Evolutionary conservation across 1,140 invertebrate species (phyloP), one percentile per base, ranked within the genome.

Genomic region (Neodiprion lecontei): DNA sequence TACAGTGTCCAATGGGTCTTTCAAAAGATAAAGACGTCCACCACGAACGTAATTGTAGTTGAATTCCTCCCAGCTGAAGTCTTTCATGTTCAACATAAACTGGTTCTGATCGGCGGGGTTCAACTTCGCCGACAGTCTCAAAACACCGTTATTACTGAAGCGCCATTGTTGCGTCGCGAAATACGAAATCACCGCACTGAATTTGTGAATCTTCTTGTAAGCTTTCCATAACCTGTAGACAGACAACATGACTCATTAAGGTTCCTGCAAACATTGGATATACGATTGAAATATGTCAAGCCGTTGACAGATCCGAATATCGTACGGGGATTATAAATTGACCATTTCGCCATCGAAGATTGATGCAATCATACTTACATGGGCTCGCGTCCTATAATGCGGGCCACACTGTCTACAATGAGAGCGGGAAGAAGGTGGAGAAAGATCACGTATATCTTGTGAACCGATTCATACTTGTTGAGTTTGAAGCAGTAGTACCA

Each of bases 121-220:
- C 69, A 92, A 79, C 66, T 83, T 84, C 3, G 87, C 69, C 84
- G 87, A 89, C 7, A 93, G 83, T 53, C 82, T 84, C 9, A 89
- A 65, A 12, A 91, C 85, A 75, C 91, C 90, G 7, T 90, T 84
- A 78, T 90, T 91, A 3, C 81, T 78, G 79, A 93, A 94, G 49
- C 83, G 80, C 92, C 92, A 93, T 76, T 92, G 84, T 69, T 89
- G 84, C 1, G 87, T 88, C 8, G 89, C 90, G 77, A 93, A 94
- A 77, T 89, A 93, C 28, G 91, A 87, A 69, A 93, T 87, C 2
- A 89, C 89, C 0, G 75, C 79, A 3, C 89, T 87, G 12, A 92
- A 91, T 78, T 90, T 90, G 50, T 90, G 84, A 75, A 93, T 88
- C 77, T 90, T 91, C 61, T 85, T 88, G 73, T 93, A 92, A 3